Percentiles rank a stretch among this genome's conserved stretches.
Conservation (phyloP, 2,113 vertebrate species). For the Peromyscus maniculatus region DNA sequence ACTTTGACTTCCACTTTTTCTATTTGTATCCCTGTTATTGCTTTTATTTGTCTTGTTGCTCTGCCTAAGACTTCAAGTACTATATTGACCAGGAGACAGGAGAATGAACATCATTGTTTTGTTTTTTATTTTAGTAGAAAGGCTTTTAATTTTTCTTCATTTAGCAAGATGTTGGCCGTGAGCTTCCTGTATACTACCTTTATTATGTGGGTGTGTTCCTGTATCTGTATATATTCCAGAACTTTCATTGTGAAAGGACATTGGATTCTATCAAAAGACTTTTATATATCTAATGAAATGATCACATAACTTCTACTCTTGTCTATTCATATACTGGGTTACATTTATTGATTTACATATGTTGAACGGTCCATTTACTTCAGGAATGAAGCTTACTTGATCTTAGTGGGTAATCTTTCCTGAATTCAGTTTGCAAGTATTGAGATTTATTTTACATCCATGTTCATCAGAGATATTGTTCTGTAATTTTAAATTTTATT, state of each 20-base stretch:
- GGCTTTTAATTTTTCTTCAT: neutral
- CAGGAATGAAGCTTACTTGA: neutral
- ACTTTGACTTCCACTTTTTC: neutral
- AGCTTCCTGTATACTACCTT: neutral
- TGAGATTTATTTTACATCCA: neutral
- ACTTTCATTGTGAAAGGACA: neutral
- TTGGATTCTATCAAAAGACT: neutral
- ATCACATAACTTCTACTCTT: neutral
- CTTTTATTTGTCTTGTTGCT: neutral
- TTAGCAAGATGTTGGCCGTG: neutral
- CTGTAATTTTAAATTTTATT: neutral
- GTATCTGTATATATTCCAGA: neutral
- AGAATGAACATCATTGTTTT: neutral
- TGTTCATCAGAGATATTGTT: neutral
- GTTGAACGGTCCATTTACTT: neutral
- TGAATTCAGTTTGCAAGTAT: neutral
- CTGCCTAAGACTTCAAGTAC: neutral
- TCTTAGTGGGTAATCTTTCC: neutral
- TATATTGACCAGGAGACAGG: neutral
- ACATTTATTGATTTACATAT: neutral
- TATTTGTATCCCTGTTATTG: neutral
- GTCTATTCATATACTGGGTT: neutral
- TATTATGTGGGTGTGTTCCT: neutral
- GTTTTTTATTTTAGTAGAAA: neutral
- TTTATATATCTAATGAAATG: neutral